phyloP scores from a whole-genome alignment of 2,113 vertebrate genomes.

The Hirundichthys speculiger region DNA sequence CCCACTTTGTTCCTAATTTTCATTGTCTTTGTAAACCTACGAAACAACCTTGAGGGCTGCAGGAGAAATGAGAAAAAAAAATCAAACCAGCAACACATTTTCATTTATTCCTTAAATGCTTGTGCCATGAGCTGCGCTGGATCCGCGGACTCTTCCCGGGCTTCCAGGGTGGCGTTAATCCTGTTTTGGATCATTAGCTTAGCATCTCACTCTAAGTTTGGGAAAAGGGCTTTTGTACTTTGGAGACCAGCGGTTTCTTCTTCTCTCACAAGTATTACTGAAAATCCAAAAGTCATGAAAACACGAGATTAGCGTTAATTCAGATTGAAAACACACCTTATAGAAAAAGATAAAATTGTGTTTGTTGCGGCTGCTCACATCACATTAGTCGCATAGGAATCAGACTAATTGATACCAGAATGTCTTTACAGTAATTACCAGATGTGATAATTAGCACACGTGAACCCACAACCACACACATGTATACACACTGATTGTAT shows the following conservation, averaged over 20 bases:
- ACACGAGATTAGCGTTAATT: slow-evolving; percentile 1
- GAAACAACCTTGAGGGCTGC: slow-evolving; percentile 36
- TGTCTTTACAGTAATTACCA: slow-evolving; percentile 65
- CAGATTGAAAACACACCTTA: neutral
- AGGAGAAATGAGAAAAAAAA: slow-evolving; percentile 46
- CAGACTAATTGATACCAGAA: slow-evolving; percentile 61
- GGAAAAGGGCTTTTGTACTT: neutral
- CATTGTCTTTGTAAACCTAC: slow-evolving; percentile 40
- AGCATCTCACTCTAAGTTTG: neutral
- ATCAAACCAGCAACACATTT: slow-evolving; percentile 34
- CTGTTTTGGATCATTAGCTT: slow-evolving; percentile 20
- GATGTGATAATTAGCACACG: slow-evolving; percentile 68
- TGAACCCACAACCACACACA: slow-evolving; percentile 25
- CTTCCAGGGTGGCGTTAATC: slow-evolving; percentile 18
- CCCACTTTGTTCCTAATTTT: slow-evolving; percentile 13
- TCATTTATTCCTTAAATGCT: slow-evolving; percentile 42
- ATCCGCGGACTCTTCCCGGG: slow-evolving; percentile 5
- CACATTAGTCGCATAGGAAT: slow-evolving; percentile 13
- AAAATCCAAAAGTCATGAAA: neutral
- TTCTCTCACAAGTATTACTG: neutral
- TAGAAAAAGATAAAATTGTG: no score
- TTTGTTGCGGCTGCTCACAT: neutral
- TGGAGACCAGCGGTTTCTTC: neutral
- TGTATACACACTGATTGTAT: slow-evolving; percentile 14
- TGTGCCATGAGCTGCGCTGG: slow-evolving; percentile 1